Conservation (phyloP, 2,888 invertebrate species). For the Dryomyza anilis region DNA sequence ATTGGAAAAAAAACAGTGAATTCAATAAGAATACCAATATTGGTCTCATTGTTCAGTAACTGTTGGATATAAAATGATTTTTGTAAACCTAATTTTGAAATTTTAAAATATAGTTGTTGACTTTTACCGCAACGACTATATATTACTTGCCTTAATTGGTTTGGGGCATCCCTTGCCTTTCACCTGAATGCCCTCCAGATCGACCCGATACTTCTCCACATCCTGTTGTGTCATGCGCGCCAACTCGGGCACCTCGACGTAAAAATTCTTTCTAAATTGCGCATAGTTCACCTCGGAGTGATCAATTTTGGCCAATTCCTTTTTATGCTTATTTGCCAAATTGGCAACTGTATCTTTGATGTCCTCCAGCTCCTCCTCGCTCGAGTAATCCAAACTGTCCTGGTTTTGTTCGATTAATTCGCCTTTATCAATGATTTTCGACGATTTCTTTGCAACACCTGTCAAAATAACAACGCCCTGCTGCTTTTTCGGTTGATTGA, state of each 20-base stretch:
- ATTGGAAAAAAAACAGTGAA: not conserved
- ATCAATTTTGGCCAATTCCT: constrained; percentile 93
- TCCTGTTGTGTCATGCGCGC: constrained; percentile 87
- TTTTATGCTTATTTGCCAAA: constrained; percentile 86
- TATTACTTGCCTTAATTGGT: constrained; percentile 71
- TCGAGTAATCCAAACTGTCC: constrained; percentile 96
- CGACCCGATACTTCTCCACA: constrained; percentile 82
- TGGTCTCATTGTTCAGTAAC: no score
- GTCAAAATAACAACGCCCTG: constrained; percentile 78
- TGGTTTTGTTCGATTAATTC: constrained; percentile 99
- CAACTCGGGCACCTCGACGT: constrained; percentile 96
- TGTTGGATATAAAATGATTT: no score
- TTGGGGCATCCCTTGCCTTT: constrained; percentile 97
- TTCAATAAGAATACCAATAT: not conserved
- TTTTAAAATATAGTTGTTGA: not conserved
- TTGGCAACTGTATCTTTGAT: constrained; percentile 88
- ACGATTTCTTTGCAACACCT: constrained; percentile 79
- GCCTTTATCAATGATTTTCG: constrained; percentile 80
- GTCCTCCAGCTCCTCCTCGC: constrained; percentile 95
- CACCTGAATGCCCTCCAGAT: constrained; percentile 93
- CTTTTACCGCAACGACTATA: not conserved
- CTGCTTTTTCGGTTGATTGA: constrained; percentile 60
- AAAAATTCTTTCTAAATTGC: constrained; percentile 92
- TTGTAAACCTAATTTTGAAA: no score
- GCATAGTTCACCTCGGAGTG: constrained; percentile 86